Percentiles rank a stretch among this genome's conserved stretches.
Evolutionary conservation across 53 echinoderm and acorn worm genomes (phyloP).

Genomic region (Echinarachnius parma): DNA sequence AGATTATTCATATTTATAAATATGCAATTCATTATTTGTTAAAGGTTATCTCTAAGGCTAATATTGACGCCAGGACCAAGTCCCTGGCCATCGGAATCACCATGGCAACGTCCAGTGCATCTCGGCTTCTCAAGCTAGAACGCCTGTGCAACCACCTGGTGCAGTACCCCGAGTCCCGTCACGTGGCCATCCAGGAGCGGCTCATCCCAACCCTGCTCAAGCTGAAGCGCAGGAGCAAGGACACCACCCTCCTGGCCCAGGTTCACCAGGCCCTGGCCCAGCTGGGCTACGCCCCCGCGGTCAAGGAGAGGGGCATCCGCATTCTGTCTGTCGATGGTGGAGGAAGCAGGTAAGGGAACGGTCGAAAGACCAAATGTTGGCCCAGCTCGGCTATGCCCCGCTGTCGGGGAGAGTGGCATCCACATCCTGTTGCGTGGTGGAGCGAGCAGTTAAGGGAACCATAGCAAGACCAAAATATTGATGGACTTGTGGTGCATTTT

Average conservation of each 20-base stretch:
- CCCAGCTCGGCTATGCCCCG: no score
- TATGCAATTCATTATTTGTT: no score
- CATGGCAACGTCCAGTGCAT: conserved; percentile 46
- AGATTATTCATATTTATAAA: no score
- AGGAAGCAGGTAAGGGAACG: conserved; percentile 82
- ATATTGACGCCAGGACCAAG: conserved; percentile 72
- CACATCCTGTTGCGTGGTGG: no score
- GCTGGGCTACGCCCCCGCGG: conserved; percentile 81
- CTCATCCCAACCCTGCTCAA: conserved; percentile 73
- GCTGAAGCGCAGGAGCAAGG: conserved; percentile 37
- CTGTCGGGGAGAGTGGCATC: no score
- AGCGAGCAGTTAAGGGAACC: no score
- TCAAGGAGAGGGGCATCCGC: conserved; percentile 71
- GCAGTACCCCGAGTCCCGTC: conserved; percentile 80
- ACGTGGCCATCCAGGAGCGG: conserved; percentile 71
- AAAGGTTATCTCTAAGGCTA: conserved; percentile 79
- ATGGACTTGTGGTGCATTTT: no score
- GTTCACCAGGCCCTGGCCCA: conserved; percentile 67
- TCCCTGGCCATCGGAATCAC: conserved; percentile 65
- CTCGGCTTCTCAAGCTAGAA: conserved; percentile 63
- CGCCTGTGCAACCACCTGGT: conserved; percentile 69
- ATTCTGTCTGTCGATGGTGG: conserved; percentile 92
- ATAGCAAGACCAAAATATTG: no score
- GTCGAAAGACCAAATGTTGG: no score
- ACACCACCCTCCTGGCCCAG: conserved; percentile 50